phyloP scores from a whole-genome alignment of 2,888 invertebrate species.

The Lissocephala sabroskyi region DNA sequence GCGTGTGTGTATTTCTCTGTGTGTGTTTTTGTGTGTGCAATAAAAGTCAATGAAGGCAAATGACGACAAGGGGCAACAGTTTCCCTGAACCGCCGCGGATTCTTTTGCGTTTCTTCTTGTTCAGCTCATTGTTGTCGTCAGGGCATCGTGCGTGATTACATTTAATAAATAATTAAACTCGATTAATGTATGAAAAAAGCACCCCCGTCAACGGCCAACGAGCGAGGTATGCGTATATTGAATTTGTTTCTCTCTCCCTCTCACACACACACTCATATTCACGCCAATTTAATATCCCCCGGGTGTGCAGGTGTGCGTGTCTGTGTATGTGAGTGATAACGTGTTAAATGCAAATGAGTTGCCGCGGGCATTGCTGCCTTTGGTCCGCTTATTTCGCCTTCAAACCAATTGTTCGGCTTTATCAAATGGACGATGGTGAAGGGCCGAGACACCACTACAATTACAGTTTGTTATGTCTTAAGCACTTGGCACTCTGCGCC shows the following conservation, averaged over 20 bases:
- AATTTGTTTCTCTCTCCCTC: no score
- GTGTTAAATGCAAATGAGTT: constrained; percentile 60
- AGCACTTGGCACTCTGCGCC: not conserved
- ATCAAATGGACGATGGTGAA: constrained; percentile 40
- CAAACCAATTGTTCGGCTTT: constrained; percentile 34
- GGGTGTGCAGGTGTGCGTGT: constrained; percentile 4
- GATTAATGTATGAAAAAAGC: constrained; percentile 18
- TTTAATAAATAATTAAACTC: constrained; percentile 47
- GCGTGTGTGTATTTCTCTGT: no score
- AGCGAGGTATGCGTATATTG: not conserved
- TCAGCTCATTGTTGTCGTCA: no score
- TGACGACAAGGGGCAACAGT: no score
- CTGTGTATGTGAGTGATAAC: constrained; percentile 16
- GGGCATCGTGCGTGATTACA: constrained; percentile 5
- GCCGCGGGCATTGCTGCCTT: not conserved
- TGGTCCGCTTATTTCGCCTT: not conserved
- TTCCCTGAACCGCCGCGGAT: constrained; percentile 10
- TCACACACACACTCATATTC: no score
- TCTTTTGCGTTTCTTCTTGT: constrained; percentile 15
- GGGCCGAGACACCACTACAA: constrained; percentile 29
- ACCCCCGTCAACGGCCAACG: not conserved
- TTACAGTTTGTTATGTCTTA: constrained; percentile 1
- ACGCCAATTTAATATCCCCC: no score
- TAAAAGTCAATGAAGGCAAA: no score
- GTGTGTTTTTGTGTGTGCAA: no score